Conservation (phyloP, 2,888 invertebrate genomes). For the Dusona sp. region DNA sequence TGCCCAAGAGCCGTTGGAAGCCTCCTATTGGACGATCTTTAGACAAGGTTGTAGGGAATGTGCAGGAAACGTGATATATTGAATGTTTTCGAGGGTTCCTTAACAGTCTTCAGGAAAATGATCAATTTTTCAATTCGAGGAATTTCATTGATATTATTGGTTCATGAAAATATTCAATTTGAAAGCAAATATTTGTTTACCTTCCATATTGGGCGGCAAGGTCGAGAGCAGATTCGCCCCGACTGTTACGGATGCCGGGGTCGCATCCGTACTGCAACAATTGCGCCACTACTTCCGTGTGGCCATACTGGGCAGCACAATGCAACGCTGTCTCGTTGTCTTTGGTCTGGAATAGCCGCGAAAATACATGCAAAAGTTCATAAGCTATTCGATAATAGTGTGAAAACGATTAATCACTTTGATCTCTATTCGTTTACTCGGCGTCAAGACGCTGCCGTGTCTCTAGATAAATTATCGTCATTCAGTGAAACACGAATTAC, state of each 20-base stretch:
- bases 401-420: no score
- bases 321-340: constrained; percentile 97
- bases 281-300: constrained; percentile 93
- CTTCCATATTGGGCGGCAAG: constrained; percentile 96
- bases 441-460: no score
- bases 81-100: not conserved
- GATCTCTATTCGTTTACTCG: not conserved
- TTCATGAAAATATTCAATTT: not conserved
- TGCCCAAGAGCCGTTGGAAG: not conserved
- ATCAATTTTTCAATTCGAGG: not conserved
- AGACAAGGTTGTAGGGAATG: not conserved
- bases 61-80: not conserved
- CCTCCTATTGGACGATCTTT: constrained; percentile 2
- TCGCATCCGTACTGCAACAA: constrained; percentile 94
- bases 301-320: constrained; percentile 97
- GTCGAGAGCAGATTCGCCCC: constrained; percentile 96
- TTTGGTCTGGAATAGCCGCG: constrained; percentile 88
- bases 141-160: not conserved
- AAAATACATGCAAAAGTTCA: constrained; percentile 34
- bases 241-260: constrained; percentile 93
- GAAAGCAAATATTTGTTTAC: constrained; percentile 84
- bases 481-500: not conserved
- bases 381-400: not conserved
- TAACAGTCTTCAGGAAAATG: not conserved
- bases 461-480: not conserved